Evolutionary conservation across 2,888 invertebrate species (phyloP).

Genomic region (Drosophila neonasuta): DNA sequence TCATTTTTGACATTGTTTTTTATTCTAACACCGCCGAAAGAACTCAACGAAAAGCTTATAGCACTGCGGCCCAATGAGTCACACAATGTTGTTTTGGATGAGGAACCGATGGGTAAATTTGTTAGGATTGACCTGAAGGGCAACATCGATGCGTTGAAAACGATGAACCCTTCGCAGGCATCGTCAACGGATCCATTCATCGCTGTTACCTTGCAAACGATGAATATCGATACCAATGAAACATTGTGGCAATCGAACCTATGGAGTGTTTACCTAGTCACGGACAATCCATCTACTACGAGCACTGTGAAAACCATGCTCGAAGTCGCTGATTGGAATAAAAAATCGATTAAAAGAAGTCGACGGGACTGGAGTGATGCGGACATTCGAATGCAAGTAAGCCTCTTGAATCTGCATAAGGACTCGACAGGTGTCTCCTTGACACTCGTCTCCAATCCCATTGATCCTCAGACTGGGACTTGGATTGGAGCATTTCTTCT

Average conservation of each 20-base stretch:
- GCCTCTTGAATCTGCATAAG: constrained; percentile 2
- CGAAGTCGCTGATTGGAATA: not conserved
- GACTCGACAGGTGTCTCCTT: constrained; percentile 78
- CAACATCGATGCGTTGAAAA: constrained; percentile 9
- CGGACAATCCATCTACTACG: not conserved
- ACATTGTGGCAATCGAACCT: constrained; percentile 9
- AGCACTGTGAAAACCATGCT: not conserved
- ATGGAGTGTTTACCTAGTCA: constrained; percentile 8
- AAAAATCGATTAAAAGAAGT: too few relatives aligned
- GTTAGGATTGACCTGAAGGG: constrained; percentile 18
- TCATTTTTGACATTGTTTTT: constrained; percentile 15
- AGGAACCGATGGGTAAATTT: not conserved
- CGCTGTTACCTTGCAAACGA: not conserved
- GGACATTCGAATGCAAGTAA: not conserved
- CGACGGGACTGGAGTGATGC: not conserved
- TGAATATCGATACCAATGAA: not conserved
- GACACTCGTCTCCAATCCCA: constrained; percentile 84
- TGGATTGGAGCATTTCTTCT: constrained; percentile 88
- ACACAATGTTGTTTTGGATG: not conserved
- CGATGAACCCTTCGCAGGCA: not conserved
- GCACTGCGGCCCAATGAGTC: constrained; percentile 1
- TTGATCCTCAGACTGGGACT: constrained; percentile 86
- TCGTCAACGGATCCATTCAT: constrained; percentile 4
- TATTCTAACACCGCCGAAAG: constrained; percentile 1
- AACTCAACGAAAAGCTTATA: not conserved